Evolutionary conservation across 2,888 invertebrate species (phyloP), one percentile per base, ranked within the genome.

Genomic region (Heliconius aoede): DNA sequence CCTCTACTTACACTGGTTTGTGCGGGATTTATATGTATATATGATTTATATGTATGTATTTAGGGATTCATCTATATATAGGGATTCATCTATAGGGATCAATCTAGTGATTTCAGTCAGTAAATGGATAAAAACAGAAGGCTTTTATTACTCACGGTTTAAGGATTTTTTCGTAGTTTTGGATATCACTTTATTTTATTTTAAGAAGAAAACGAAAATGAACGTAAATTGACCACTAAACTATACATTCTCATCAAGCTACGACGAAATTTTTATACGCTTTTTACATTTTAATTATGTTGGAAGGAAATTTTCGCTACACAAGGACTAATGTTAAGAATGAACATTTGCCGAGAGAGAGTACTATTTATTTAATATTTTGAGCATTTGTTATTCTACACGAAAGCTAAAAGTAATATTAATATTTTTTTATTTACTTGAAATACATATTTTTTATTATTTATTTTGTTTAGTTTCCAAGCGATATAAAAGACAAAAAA

Each of bases 11-110:
- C 4, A 9, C 21, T 26, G 26, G 15, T 28, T 21, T 26, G 36
- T 36, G 36, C 36, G n/a, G 13, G 11, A 64, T 46, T 30, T 21
- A 32, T 36, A 36, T 64, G 4, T 24, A 36, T 64, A n/a, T n/a
- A 1, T n/a, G 13, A 24, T 36, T 13, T 64, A 36, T 21, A 32
- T 21, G 18, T 64, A 36, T 51, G 18, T 64, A 64, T 30, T 69
- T n/a, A n/a, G n/a, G 21, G 13, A 69, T 69, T 51, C 68, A 28
- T 51, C 15, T 30, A n/a, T 64, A 64, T 30, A 51, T n/a, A n/a
- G n/a, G 21, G 13, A 69, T 69, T 51, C 68, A 28, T 51, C 15
- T 30, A n/a, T n/a, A n/a, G n/a, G n/a, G n/a, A n/a, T n/a, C n/a
- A n/a, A 58, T n/a, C n/a, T 24, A 58, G 58, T 58, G n/a, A 58